Evolutionary conservation across 2,888 invertebrate genomes (phyloP), one percentile per base, ranked within the genome.

Genomic region (Diogma glabrata): DNA sequence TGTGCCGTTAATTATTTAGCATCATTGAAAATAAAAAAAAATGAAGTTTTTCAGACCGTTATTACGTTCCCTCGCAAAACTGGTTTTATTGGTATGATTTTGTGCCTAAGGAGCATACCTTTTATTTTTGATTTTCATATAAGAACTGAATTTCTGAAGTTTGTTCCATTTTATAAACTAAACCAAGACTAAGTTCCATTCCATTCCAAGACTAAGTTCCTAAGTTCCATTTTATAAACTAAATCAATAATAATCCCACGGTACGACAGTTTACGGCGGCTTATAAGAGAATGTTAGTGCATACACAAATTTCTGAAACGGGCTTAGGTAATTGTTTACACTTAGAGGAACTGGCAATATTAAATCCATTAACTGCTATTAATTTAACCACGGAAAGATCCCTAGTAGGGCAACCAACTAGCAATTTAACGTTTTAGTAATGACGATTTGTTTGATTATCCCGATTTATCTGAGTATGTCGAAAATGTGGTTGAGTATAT

Each of bases 231-330:
- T n/a, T n/a, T n/a, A n/a, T n/a, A n/a, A n/a, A n/a, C n/a, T n/a
- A n/a, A n/a, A n/a, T n/a, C n/a, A 38, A 38, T 19, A 38, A 38
- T 10, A 38, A 38, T 38, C 38, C 16, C 16, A 38, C 38, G 38
- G 38, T 38, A 38, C 38, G 38, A 38, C 38, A 38, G 19, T 38
- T 38, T 5, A 38, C 16, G 38, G 38, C 38, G 38, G 38, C 38
- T 6, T 38, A 17, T 17, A 38, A 38, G 16, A 5, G 33, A 12
- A 14, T 33, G 16, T 16, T 33, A n/a, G 33, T 7, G 16, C 6
- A 17, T 38, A 16, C 38, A 16, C 38, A 38, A 38, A 38, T 38
- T 14, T 38, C 38, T 17, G 38, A 38, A 38, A 38, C 38, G 9
- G 16, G 38, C 7, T 10, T 38, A 38, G 38, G 38, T 38, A 38